Conservation (phyloP, 2,888 invertebrate genomes). For the Penaeus monodon region DNA sequence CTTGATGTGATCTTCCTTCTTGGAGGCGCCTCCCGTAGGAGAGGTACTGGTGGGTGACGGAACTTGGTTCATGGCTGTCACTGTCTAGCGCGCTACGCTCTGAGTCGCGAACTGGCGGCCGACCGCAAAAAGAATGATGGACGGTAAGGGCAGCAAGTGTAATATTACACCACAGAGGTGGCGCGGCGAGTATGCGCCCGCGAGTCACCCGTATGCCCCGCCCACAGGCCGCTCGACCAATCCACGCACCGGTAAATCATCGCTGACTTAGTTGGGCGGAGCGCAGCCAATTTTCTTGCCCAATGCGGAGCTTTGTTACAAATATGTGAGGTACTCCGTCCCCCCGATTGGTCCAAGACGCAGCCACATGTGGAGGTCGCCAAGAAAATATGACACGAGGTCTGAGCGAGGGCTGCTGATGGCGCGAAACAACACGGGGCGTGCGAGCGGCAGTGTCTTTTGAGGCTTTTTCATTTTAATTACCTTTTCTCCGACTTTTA, state of each 20-base stretch:
- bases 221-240: slow-evolving; percentile 38
- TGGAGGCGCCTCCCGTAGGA: slow-evolving; percentile 69
- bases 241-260: slow-evolving; percentile 45
- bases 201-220: slow-evolving; percentile 32
- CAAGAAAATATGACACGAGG: slow-evolving; percentile 60
- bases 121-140: slow-evolving; percentile 61
- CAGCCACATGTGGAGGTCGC: slow-evolving; percentile 56
- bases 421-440: slow-evolving; percentile 58
- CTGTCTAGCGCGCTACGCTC: slow-evolving; percentile 51
- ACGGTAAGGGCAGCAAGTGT: slow-evolving; percentile 57
- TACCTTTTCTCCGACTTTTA: slow-evolving; percentile 54
- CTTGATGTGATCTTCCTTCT: slow-evolving; percentile 87
- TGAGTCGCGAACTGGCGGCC: slow-evolving; percentile 57
- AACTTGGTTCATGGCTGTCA: slow-evolving; percentile 61
- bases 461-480: slow-evolving; percentile 55
- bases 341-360: slow-evolving; percentile 55
- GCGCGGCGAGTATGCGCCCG: slow-evolving; percentile 59
- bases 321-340: slow-evolving; percentile 40
- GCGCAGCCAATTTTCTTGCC: slow-evolving; percentile 39
- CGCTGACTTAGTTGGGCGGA: slow-evolving; percentile 40
- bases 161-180: slow-evolving; percentile 61
- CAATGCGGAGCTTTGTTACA: slow-evolving; percentile 39
- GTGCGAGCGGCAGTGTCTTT: slow-evolving; percentile 52
- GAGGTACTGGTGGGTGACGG: slow-evolving; percentile 61
- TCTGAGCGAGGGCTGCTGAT: slow-evolving; percentile 56